A percentile compares a stretch with the other conserved stretches of the same genome.
These are phyloP conservation scores for Mustelus asterias DNA, from an alignment of 2,113 vertebrate species.

Conservation along the genomic window DNA sequence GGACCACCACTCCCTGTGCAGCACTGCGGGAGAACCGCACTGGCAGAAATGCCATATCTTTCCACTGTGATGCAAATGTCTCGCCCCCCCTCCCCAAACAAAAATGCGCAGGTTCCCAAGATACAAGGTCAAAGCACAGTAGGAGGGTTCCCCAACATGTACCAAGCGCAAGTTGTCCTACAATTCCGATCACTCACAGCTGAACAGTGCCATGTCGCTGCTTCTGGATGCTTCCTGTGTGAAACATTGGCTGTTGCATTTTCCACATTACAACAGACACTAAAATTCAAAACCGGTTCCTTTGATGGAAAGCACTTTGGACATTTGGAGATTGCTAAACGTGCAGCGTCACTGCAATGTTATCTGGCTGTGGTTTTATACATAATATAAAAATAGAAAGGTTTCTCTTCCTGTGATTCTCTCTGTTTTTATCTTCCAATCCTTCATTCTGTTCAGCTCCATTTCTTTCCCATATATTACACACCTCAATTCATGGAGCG, in stretches of 20 bases:
- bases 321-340: not conserved
- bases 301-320: not conserved
- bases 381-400: not conserved
- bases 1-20: no score
- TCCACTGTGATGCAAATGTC: no score
- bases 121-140: no score
- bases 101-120: no score
- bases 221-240: no score
- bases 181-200: no score
- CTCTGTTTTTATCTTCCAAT: not conserved
- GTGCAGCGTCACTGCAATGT: not conserved
- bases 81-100: no score
- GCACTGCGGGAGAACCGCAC: no score
- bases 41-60: no score
- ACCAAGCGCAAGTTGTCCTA: no score
- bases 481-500: not conserved
- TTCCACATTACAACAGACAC: not conserved
- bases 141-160: no score
- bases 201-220: no score
- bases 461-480: not conserved
- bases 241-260: not conserved
- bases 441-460: not conserved
- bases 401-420: not conserved
- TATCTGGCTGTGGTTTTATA: not conserved
- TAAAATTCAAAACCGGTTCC: not conserved